A percentile compares a stretch with the other conserved stretches of the same genome.
Conservation (phyloP, 2,888 invertebrate species). For the Crossocerus cetratus region DNA sequence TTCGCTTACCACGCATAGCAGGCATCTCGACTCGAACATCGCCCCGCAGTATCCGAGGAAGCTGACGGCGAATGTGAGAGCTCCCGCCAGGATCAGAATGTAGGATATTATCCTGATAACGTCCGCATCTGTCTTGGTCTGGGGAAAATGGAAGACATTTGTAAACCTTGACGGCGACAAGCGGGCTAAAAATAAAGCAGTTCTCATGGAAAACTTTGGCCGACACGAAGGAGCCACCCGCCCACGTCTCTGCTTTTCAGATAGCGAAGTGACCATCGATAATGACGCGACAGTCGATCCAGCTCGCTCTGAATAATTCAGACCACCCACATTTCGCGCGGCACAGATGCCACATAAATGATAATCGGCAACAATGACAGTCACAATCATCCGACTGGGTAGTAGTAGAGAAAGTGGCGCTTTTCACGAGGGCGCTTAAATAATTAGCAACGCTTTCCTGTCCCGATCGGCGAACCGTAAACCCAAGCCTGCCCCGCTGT, state of each 20-base stretch:
- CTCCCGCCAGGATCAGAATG: conserved; percentile 83
- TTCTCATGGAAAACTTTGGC: not conserved
- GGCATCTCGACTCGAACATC: conserved; percentile 83
- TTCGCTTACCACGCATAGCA: conserved; percentile 83
- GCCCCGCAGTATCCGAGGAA: conserved; percentile 86
- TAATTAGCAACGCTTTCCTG: conserved; percentile 55
- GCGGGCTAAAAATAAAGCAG: not conserved
- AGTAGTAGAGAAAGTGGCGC: not conserved
- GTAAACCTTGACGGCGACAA: not conserved
- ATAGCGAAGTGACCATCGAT: too few relatives aligned
- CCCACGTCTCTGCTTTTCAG: too few relatives aligned
- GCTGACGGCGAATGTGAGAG: conserved; percentile 84
- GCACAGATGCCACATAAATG: not conserved
- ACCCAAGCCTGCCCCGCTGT: conserved; percentile 69
- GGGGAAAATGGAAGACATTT: conserved; percentile 18
- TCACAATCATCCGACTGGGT: not conserved
- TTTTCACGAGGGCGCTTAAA: conserved; percentile 21
- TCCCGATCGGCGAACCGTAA: conserved; percentile 77
- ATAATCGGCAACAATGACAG: not conserved
- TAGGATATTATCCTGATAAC: conserved; percentile 84
- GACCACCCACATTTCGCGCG: too few relatives aligned
- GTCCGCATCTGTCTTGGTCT: conserved; percentile 75
- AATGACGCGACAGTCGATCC: too few relatives aligned
- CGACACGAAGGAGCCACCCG: too few relatives aligned
- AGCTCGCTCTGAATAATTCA: conserved; percentile 13